phyloP scores from a whole-genome alignment of 2,113 vertebrate species.

The Telmatochromis brachygnathus region DNA sequence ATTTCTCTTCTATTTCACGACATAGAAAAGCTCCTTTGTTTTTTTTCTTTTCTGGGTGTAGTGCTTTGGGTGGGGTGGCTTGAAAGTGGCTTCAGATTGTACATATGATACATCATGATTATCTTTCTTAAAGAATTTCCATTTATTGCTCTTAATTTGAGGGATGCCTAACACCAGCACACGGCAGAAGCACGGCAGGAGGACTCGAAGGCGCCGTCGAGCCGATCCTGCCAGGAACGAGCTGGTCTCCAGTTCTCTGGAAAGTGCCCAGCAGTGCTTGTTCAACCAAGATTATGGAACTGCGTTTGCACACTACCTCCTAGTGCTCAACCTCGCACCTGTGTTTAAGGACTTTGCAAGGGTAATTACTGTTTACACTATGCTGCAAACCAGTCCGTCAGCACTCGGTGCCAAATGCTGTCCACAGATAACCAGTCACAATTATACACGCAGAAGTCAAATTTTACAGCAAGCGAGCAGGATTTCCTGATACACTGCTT shows the following conservation, averaged over 20 bases:
- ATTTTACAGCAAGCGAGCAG: background rate
- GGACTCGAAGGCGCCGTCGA: conserved; percentile 45
- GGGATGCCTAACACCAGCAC: conserved; percentile 67
- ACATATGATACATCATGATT: background rate
- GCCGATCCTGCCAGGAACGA: conserved; percentile 75
- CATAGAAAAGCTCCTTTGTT: background rate
- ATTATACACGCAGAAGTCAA: background rate
- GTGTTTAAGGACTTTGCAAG: conserved; percentile 77
- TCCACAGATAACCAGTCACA: background rate
- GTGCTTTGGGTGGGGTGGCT: background rate
- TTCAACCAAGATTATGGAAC: conserved; percentile 88
- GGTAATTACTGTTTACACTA: conserved; percentile 32
- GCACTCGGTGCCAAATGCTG: background rate
- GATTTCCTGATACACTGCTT: background rate
- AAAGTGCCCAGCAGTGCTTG: conserved; percentile 88
- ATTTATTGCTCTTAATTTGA: background rate
- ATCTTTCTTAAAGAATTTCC: background rate
- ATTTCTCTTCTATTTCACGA: background rate
- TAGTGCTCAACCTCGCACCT: conserved; percentile 87
- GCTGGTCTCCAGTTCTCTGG: conserved; percentile 84
- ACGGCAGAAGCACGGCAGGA: conserved; percentile 59
- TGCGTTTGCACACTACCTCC: conserved; percentile 91
- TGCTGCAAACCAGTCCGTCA: background rate
- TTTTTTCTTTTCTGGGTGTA: background rate
- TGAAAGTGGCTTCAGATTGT: background rate